Conservation (phyloP, 2,888 invertebrate species). For the Crematogaster levior region DNA sequence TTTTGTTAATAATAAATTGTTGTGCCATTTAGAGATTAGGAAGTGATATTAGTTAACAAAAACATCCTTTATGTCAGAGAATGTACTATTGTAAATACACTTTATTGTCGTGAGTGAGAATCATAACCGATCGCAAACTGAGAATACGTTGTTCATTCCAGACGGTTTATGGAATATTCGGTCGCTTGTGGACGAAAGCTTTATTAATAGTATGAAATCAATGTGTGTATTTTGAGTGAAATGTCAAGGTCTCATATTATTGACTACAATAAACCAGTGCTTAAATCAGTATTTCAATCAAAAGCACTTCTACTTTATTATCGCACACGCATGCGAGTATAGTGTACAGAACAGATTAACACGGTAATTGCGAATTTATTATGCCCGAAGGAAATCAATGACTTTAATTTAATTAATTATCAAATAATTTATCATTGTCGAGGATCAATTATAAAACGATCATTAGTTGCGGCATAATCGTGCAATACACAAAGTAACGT, state of each 20-base stretch:
- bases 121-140: not conserved
- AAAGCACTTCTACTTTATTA: not conserved
- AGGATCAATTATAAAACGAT: not conserved
- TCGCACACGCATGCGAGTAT: not conserved
- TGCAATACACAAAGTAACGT: not conserved
- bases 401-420: conserved; percentile 12
- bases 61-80: too few relatives aligned
- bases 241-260: conserved; percentile 43
- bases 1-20: too few relatives aligned
- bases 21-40: too few relatives aligned
- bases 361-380: conserved; percentile 6
- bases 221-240: conserved; percentile 40
- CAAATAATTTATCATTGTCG: not conserved
- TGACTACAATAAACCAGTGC: conserved; percentile 19
- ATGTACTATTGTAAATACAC: too few relatives aligned
- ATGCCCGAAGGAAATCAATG: not conserved
- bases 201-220: conserved; percentile 25
- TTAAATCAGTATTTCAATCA: not conserved
- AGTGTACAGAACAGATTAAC: not conserved
- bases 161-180: not conserved
- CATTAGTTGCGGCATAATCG: not conserved
- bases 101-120: too few relatives aligned
- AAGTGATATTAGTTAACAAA: too few relatives aligned
- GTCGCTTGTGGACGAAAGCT: conserved; percentile 1
- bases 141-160: conserved; percentile 16